These are phyloP conservation scores for Seladonia tumulorum DNA, from an alignment of 2,888 invertebrate genomes.

Conservation along the genomic window DNA sequence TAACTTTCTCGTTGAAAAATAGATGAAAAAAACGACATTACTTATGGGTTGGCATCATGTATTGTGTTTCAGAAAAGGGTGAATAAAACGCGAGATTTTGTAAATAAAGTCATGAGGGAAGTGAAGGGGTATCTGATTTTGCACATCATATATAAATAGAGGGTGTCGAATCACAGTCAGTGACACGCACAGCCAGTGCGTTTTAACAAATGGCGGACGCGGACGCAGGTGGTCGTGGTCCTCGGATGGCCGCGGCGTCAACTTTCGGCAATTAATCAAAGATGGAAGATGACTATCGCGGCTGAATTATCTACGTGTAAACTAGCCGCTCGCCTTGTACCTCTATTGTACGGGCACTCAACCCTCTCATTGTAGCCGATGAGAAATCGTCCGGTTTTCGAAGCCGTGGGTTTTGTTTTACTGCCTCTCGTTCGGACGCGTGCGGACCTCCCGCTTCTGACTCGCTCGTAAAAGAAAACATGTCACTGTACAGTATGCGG, in stretches of 20 bases:
- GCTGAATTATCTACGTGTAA: constrained; percentile 77
- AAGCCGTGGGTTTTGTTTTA: constrained; percentile 71
- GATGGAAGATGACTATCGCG: constrained; percentile 71
- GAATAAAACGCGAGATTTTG: background rate
- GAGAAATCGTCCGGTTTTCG: constrained; percentile 72
- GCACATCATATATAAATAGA: background rate
- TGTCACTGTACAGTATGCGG: background rate
- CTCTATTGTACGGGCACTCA: constrained; percentile 73
- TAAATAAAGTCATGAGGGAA: background rate
- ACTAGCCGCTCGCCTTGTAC: constrained; percentile 70
- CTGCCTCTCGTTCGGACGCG: constrained; percentile 53
- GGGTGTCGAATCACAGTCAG: constrained; percentile 34
- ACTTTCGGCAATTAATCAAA: constrained; percentile 68
- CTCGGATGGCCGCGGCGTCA: constrained; percentile 38
- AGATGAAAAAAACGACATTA: background rate
- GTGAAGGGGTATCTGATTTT: background rate
- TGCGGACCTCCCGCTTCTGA: constrained; percentile 66
- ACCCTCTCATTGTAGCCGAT: constrained; percentile 74
- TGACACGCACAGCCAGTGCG: background rate
- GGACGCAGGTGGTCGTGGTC: constrained; percentile 48
- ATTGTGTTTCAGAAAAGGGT: background rate
- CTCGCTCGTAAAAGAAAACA: constrained; percentile 31
- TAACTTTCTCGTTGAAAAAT: background rate
- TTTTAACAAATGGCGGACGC: constrained; percentile 45
- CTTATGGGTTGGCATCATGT: background rate